phyloP scores from a whole-genome alignment of 2,888 invertebrate genomes.

The Xestia xanthographa region DNA sequence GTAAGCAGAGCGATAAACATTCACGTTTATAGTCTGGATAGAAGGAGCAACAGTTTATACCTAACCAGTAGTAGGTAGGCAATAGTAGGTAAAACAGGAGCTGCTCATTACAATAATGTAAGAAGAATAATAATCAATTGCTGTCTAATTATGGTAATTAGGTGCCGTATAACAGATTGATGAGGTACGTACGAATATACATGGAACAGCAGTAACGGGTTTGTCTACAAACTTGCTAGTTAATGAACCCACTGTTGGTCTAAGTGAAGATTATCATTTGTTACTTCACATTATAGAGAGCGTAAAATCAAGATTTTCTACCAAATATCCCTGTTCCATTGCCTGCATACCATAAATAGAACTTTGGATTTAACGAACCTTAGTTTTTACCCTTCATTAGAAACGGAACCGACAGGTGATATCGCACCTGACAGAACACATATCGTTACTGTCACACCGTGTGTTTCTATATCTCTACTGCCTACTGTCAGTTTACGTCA shows the following conservation, averaged over 20 bases:
- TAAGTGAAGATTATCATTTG: background rate
- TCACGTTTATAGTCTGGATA: slow-evolving; percentile 18
- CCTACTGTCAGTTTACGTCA: slow-evolving; percentile 55
- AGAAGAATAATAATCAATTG: slow-evolving; percentile 28
- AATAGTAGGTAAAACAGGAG: slow-evolving; percentile 25
- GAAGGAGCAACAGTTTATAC: slow-evolving; percentile 18
- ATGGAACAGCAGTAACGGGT: slow-evolving; percentile 14
- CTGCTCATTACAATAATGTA: slow-evolving; percentile 18
- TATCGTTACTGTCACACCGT: slow-evolving; percentile 41
- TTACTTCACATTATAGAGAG: background rate
- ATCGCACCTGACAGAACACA: slow-evolving; percentile 60
- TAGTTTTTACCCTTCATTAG: slow-evolving; percentile 55
- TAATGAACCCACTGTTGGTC: slow-evolving; percentile 12
- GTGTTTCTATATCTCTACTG: slow-evolving; percentile 25
- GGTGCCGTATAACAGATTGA: slow-evolving; percentile 31
- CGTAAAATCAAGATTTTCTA: background rate
- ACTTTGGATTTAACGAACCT: slow-evolving; percentile 39
- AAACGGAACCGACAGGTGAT: slow-evolving; percentile 60
- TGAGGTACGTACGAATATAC: slow-evolving; percentile 5
- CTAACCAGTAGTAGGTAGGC: background rate
- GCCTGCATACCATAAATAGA: background rate
- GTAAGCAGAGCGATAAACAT: slow-evolving; percentile 40
- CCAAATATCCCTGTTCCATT: background rate
- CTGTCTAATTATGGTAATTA: slow-evolving; percentile 41
- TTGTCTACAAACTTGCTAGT: slow-evolving; percentile 3